Evolutionary conservation across 1,140 invertebrate species (phyloP), one percentile per base, ranked within the genome.

Genomic region (Pentalonia nigronervosa): DNA sequence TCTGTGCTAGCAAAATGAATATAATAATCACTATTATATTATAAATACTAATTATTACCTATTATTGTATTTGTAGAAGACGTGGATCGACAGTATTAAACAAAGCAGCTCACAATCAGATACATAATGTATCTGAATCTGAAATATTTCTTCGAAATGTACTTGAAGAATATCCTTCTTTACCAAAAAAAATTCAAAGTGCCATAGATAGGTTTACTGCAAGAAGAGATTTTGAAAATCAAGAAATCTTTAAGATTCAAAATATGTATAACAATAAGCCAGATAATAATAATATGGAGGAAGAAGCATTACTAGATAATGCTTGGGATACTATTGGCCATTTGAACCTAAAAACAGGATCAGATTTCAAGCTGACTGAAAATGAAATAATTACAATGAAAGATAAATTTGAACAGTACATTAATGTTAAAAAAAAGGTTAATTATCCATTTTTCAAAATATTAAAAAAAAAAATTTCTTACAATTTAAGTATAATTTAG

Each of bases 121-220:
- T 41, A 20, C 76, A 86, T 56, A 93, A 86, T 86, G n/a, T 93
- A 41, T 41, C 91, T 17, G 81, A 86, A 56, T 45, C 47, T 17
- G 91, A 93, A 41, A 67, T 93, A 36, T 93, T 93, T 56, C 91
- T 93, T 50, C 81, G 91, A 34, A 93, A 93, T 50, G 17, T 93
- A 21, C 47, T 50, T 30, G 91, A 93, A 53, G 36, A 56, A 1
- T 93, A 93, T 53, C n/a, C 45, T 36, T 84, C 81, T 21, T 53
- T 93, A n/a, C 81, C 91, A n/a, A 93, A 93, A 30, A 84, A 93
- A 50, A 56, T 93, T 45, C 67, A 53, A 1, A 86, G 7, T 36
- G 81, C 81, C 17, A 84, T 93, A 11, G 91, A 93, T 56, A 86
- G 53, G 14, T 93, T 84, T 86, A 23, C 91, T 41, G 2, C 47